Evolutionary conservation across 2,888 invertebrate species (phyloP), one percentile per base, ranked within the genome.

Genomic region (Oligia latruncula): DNA sequence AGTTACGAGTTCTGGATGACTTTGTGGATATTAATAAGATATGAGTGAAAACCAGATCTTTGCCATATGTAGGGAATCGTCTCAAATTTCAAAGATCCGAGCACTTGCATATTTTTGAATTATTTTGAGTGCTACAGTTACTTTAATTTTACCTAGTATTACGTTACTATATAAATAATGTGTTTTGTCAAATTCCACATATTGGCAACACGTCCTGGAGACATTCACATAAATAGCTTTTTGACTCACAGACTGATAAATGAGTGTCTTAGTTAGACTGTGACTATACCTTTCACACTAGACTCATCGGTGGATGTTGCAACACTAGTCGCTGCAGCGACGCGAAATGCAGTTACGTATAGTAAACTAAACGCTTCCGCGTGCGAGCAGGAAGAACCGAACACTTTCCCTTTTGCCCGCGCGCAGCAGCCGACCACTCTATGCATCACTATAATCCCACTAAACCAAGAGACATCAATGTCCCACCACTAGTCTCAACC

Each of bases 371-470:
- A 93, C 94, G 92, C 95, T 96, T 97, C 96, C 96, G 96, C 94
- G 95, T 95, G 94, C 93, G 91, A 96, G 95, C 96, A 96, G 96
- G 96, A 96, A 97, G 94, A 94, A 84, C 91, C 92, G 91, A 92
- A 91, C 95, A 96, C 96, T 97, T 97, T 97, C 96, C 96, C 96
- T 96, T 96, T 97, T 96, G 95, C 96, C 95, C 92, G 94, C 91
- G 95, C 95, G 95, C 96, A 96, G 96, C 96, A 96, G 96, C 95
- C 95, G 93, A 93, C 92, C 91, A 91, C 93, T 91, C 92, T 93
- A 94, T 95, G 94, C 95, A 95, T 93, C 93, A 93, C 87, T 94
- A 94, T 94, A 93, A 95, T 89, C 93, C 94, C 84, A 89, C 94
- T 90, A 89, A 92, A 90, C 87, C 73, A 73, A 92, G 80, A 85